Base-by-base conservation (phyloP, 53 echinoderm and acorn worm species). In the Antedon mediterranea region DNA sequence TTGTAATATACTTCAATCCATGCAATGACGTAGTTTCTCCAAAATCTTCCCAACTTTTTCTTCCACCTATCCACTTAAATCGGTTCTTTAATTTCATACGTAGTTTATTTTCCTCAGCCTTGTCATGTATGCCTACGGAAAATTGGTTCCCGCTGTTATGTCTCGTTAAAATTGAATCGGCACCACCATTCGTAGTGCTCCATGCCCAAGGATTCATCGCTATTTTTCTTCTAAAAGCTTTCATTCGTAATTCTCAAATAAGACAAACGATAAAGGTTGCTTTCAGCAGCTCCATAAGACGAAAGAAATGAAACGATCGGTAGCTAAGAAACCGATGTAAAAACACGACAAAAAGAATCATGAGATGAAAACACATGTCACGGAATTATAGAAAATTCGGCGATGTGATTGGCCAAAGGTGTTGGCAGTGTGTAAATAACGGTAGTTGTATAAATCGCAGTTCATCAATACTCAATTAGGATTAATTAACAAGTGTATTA, bases 1-100 rank as follows among this genome's bases (percentile, higher is more conserved):
- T 85, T 9, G 87, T 80, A 57, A 85, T 80, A 71, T 85, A 86
- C n/a, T 80, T 73, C 91, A 91, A 85, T 32, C 91, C 91, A 71
- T 91, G 91, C 3, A 91, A 75, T 32, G 91, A 88, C 1, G 91
- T 88, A 8, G 37, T 57, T 29, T 88, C 73, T 9, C 83, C 91
- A 71, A 88, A 91, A 70, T 80, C 80, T 13, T 81, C 57, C 85
- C 87, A 88, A 57, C 57, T 57, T 20, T 57, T 57, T 18, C 57
- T 57, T 26, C 23, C 57, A 57, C 57, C 57, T 18, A 57, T 57
- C 57, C 57, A 57, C 23, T 57, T 57, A 57, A 57, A 57, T 57
- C 57, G 9, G 57, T 57, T 57, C 57, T 57, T 57, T 11, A 57
- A 23, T 18, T 57, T 57, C 57, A 3, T 57, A 57, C 23, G 11